A percentile compares a stretch with the other conserved stretches of the same genome.
Evolutionary conservation across 2,113 vertebrate genomes (phyloP).

Genomic region (Callionymus lyra): DNA sequence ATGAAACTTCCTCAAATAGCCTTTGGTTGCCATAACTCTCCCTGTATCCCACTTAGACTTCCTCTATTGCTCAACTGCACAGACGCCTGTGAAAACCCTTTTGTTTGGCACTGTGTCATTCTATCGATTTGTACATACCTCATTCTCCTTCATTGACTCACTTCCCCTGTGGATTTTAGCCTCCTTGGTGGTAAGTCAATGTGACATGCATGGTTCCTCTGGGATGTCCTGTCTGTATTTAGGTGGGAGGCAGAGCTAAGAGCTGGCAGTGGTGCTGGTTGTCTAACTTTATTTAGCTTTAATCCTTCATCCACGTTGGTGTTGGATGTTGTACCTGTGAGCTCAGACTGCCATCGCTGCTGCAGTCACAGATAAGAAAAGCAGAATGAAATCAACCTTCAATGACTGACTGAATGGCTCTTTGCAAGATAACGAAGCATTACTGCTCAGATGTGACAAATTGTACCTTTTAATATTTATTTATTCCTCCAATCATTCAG

Average conservation of each 20-base stretch:
- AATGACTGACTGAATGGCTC: no score
- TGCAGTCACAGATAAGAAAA: slow-evolving; percentile 4
- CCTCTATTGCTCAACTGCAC: slow-evolving; percentile 21
- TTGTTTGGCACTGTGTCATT: slow-evolving; percentile 26
- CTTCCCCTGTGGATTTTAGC: slow-evolving; percentile 30
- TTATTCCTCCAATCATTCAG: no score
- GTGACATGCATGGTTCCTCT: slow-evolving; percentile 27
- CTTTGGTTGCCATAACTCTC: slow-evolving; percentile 3
- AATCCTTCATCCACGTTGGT: slow-evolving; percentile 14
- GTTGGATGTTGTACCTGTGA: slow-evolving; percentile 1
- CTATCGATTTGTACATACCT: slow-evolving; percentile 32
- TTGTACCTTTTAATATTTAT: no score
- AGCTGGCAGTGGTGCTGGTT: slow-evolving; percentile 19
- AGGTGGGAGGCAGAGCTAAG: slow-evolving; percentile 27
- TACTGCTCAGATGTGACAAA: no score
- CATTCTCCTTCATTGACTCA: slow-evolving; percentile 19
- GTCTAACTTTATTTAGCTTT: slow-evolving; percentile 24
- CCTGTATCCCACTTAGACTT: slow-evolving; percentile 7
- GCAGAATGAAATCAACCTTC: slow-evolving; percentile 15
- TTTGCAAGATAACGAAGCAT: no score
- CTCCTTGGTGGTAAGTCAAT: slow-evolving; percentile 28
- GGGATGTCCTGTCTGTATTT: slow-evolving; percentile 18
- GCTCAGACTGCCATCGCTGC: slow-evolving; percentile 7
- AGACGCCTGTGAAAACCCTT: slow-evolving; percentile 24
- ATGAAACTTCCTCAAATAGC: slow-evolving; percentile 3